Evolutionary conservation across 1,140 invertebrate genomes (phyloP).

Genomic region (Cylas formicarius): DNA sequence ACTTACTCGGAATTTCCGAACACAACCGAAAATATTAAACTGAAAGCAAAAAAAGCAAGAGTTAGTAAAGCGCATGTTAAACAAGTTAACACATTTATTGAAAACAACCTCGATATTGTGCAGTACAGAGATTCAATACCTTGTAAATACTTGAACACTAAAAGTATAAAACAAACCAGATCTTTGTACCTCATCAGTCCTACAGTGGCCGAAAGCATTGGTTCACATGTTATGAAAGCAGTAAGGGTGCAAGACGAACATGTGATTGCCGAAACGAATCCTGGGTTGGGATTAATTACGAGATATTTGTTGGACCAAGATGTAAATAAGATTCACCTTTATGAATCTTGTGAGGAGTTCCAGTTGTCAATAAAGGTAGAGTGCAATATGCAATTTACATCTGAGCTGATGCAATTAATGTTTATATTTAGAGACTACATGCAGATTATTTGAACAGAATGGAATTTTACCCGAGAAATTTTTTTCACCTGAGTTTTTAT

Average conservation of each 20-base stretch:
- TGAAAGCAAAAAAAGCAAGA: too few species aligned
- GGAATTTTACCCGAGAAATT: slow-evolving; percentile 10
- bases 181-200: slow-evolving; percentile 28
- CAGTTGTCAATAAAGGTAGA: slow-evolving; percentile 27
- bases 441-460: background rate
- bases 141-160: background rate
- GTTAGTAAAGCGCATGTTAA: too few species aligned
- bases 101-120: too few species aligned
- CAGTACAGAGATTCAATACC: too few species aligned
- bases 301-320: slow-evolving; percentile 26
- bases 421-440: slow-evolving; percentile 4
- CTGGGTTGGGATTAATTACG: slow-evolving; percentile 35
- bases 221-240: slow-evolving; percentile 20
- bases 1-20: too few species aligned
- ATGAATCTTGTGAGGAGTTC: slow-evolving; percentile 33
- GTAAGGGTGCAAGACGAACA: slow-evolving; percentile 19
- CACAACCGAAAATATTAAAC: too few species aligned
- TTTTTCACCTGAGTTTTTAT: slow-evolving; percentile 20
- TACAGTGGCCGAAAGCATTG: slow-evolving; percentile 25
- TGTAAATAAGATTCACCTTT: slow-evolving; percentile 26
- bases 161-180: background rate
- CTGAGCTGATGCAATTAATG: background rate
- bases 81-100: too few species aligned
- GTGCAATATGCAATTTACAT: slow-evolving; percentile 1
- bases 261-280: slow-evolving; percentile 32